Base-by-base conservation (phyloP, 2,888 invertebrate species). In the Malacosoma neustria region DNA sequence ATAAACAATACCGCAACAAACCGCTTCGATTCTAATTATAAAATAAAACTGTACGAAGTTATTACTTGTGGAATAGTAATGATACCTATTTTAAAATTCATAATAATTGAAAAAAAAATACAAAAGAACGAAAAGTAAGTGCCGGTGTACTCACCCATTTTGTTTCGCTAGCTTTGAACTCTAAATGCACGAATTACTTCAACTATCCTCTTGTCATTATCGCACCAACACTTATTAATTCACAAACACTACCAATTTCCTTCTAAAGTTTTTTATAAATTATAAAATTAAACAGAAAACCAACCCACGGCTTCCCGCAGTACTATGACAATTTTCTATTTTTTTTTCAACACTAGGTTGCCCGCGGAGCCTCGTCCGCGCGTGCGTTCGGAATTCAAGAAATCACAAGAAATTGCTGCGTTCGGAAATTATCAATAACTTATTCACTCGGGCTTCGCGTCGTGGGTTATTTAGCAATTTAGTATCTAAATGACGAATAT, bases 91-190 rank as follows among this genome's bases (percentile, higher is more conserved):
- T 33, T 32, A 40, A 13, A 12, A 40, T 36, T 33, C 33, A 39
- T 32, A 37, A 4, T 39, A 41, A 3, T 11, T 6, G 6, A 32
- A 13, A 37, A 53, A 54, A 56, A 53, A 53, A 57, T 59, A 55
- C 43, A 37, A 53, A 59, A 51, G n/a, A n/a, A n/a, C n/a, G n/a
- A n/a, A 46, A 49, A 47, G 42, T 42, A 48, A 48, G 46, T 61
- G 62, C 79, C 79, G 77, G 79, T 62, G 53, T 54, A 79, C 79
- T 80, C 66, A 82, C 82, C 82, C 82, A 82, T 82, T 67, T 72
- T 74, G 66, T 56, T 52, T 55, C 46, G 50, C 50, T 56, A 45
- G 48, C 46, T 56, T 22, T 22, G 22, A 22, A 22, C 22, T 44
- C 50, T 45, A 40, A 41, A 45, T n/a, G n/a, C 52, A 51, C 42